Evolutionary conservation across 2,113 vertebrate species (phyloP).

Genomic region (Formicarius rufipectus): DNA sequence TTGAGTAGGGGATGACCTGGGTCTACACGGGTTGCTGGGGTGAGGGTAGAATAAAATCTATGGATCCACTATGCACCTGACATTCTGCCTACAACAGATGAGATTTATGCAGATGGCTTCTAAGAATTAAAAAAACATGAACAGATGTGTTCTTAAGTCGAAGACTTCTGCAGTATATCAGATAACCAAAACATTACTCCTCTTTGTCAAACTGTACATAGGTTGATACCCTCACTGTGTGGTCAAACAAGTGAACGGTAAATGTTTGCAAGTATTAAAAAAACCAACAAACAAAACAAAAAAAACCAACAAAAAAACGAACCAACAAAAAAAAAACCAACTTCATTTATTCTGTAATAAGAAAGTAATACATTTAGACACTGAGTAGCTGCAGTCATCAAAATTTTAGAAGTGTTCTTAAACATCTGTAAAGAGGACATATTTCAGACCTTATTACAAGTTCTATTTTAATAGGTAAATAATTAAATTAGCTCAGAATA

Average conservation of each 20-base stretch:
- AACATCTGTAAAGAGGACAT: neutral
- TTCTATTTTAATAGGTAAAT: neutral
- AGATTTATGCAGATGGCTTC: neutral
- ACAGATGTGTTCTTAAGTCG: neutral
- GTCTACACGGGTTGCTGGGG: neutral
- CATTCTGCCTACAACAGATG: neutral
- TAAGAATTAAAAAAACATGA: neutral
- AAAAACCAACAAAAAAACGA: no score
- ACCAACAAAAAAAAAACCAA: no score
- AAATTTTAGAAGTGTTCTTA: neutral
- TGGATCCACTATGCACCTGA: neutral
- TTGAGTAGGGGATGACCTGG: neutral
- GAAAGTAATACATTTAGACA: neutral
- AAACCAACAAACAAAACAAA: no score
- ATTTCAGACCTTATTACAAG: neutral
- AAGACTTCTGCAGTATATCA: neutral
- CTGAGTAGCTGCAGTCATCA: neutral
- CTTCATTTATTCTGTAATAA: neutral
- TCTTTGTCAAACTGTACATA: neutral
- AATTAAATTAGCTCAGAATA: neutral
- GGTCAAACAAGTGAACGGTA: neutral
- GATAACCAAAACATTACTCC: neutral
- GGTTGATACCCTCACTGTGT: neutral
- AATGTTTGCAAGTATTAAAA: neutral
- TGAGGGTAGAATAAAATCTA: neutral